Evolutionary conservation across 2,113 vertebrate genomes (phyloP), one percentile per base, ranked within the genome.

Genomic region (Chaetura pelagica): DNA sequence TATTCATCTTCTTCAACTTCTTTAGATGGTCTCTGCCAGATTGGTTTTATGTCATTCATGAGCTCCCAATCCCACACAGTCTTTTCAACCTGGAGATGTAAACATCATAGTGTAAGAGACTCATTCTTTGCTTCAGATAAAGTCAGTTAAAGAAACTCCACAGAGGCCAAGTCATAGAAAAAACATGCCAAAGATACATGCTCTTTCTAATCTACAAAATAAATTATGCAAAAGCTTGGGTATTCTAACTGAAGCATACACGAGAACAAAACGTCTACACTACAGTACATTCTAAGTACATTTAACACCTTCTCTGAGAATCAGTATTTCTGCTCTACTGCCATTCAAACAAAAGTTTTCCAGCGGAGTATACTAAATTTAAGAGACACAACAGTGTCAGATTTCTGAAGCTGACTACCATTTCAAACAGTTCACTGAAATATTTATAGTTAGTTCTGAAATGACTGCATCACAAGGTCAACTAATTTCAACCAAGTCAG

Each of bases 1-100:
- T 99, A 99, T 92, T 99, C 99, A 35, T 99, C 99, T 20, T 99
- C 99, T 95, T 99, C 99, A 48, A 99, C 99, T 96, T 99, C 99
- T 94, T 99, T 99, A 19, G 99, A 98, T 23, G 98, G 99, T 92
- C 99, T 99, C 97, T 99, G 99, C 99, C 99, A 99, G 97, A 99
- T 99, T 16, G 99, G 99, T 97, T 99, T 99, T 93, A 99, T 99
- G 67, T 99, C 99, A 93, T 99, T 99, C 99, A 99, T 99, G 68
- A 99, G 98, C 87, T 99, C 99, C 99, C 99, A 99, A 57, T 99
- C 99, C 99, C 99, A 99, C 78, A 99, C 99, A 10, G 99, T 99
- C 98, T 99, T 99, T 95, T 99, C 99, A 92, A 99, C 99, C 99
- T 99, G 87, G 11, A 87, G 57, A 91, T 9, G 94, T 19, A 78